These are phyloP conservation scores for Neosilurus mollespiculum DNA, from an alignment of 2,797 vertebrate genomes.

Conservation along the genomic window DNA sequence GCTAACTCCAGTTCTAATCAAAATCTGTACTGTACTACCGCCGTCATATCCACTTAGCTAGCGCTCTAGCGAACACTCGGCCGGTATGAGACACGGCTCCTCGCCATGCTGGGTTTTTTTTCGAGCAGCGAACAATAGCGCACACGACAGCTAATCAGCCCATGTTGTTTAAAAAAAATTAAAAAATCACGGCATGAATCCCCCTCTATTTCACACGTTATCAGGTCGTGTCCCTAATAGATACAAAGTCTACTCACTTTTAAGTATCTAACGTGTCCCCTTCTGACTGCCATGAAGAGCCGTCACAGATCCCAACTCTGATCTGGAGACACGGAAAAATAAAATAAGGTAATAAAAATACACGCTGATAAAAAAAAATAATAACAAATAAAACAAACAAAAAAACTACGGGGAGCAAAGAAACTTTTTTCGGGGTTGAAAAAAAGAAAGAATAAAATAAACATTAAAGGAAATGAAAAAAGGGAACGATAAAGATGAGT, in stretches of 20 bases:
- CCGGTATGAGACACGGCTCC: not conserved
- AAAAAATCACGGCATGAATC: too few relatives aligned
- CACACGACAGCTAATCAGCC: not conserved
- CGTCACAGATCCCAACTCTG: conserved; percentile 78
- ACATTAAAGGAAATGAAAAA: conserved; percentile 44
- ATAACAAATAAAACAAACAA: not conserved
- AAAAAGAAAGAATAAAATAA: conserved; percentile 46
- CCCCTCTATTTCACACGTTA: not conserved
- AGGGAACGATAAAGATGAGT: conserved; percentile 39
- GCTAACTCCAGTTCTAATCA: not conserved
- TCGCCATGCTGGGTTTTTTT: not conserved
- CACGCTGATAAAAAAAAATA: conserved; percentile 52
- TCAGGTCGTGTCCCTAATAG: conserved; percentile 32
- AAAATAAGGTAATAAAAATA: conserved; percentile 64
- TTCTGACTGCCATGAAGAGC: conserved; percentile 84
- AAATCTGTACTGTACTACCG: too few relatives aligned
- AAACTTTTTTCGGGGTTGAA: conserved; percentile 35
- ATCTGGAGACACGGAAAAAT: conserved; percentile 62
- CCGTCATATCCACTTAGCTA: not conserved
- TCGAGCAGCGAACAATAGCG: not conserved
- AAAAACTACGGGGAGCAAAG: conserved; percentile 5
- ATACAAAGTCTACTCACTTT: conserved; percentile 76
- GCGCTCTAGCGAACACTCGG: not conserved
- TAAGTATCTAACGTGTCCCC: conserved; percentile 81
- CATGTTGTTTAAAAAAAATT: too few relatives aligned